Evolutionary conservation across 2,797 vertebrate genomes (phyloP), one percentile per base, ranked within the genome.

Genomic region (Nasua narica): DNA sequence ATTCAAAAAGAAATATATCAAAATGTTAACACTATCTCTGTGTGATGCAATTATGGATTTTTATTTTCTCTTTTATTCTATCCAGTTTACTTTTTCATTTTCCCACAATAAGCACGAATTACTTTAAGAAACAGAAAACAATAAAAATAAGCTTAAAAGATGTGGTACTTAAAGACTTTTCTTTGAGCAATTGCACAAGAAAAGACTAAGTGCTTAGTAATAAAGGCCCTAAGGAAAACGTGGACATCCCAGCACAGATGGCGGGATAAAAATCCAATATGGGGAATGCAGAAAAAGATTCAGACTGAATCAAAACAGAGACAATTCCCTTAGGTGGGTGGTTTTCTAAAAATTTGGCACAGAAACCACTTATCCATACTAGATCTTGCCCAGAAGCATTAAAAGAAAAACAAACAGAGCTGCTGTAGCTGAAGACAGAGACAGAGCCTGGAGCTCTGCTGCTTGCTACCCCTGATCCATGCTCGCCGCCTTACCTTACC

Each of bases 261-360:
- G 83, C 48, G 65, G n/a, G 40, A 77, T 91, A 70, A 81, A 95
- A 94, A 90, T 62, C 35, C 79, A 93, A 67, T 40, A 52, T 43
- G 21, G 65, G 65, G 37, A 92, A 15, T 1, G 0, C 21, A 70
- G 9, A 76, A n/a, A 70, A 78, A 69, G 91, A 50, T 69, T 81
- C 84, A 94, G 85, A 93, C 76, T 9, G 74, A 95, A 85, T 84
- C 86, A 90, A 97, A 97, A 93, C 89, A 94, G 48, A 96, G 91
- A 87, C 69, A 87, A 74, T 95, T 96, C 93, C 94, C 89, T 77
- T 92, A 85, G 58, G 89, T 94, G 65, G 70, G 48, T 52, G 83
- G 76, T 84, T 94, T 97, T 91, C 79, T 69, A 84, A 94, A 93
- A 96, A 54, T 54, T 12, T 91, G 91, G 89, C 83, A 84, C 56